A percentile compares a stretch with the other conserved stretches of the same genome.
Evolutionary conservation across 2,797 vertebrate species (phyloP).

Genomic region (Amniataba percoides): DNA sequence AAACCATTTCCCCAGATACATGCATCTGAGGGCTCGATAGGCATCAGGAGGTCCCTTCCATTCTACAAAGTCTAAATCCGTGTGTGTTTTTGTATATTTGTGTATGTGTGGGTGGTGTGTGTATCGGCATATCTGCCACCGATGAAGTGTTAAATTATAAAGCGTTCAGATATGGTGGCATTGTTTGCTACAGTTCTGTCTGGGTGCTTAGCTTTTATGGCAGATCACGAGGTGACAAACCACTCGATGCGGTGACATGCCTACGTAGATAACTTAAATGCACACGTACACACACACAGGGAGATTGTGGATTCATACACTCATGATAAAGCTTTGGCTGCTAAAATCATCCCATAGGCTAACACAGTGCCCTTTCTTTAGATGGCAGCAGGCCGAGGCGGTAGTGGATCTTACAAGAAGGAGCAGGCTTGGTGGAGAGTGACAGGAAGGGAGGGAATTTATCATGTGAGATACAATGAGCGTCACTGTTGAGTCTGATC

Average conservation of each 20-base stretch:
- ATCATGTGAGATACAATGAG: slow-evolving; percentile 51
- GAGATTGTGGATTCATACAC: slow-evolving; percentile 58
- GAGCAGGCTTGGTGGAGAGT: slow-evolving; percentile 41
- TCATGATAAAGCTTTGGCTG: slow-evolving; percentile 61
- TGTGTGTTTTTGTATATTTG: slow-evolving; percentile 42
- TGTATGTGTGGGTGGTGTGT: slow-evolving; percentile 36
- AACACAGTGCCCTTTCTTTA: slow-evolving; percentile 53
- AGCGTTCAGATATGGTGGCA: slow-evolving; percentile 58
- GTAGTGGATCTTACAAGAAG: slow-evolving; percentile 39
- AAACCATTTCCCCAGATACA: slow-evolving; percentile 69
- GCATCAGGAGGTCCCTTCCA: slow-evolving; percentile 60
- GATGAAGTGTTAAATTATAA: slow-evolving; percentile 77
- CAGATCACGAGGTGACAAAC: slow-evolving; percentile 61
- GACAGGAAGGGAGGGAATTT: slow-evolving; percentile 45
- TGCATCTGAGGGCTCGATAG: slow-evolving; percentile 62
- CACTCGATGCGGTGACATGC: slow-evolving; percentile 50
- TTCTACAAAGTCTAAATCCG: slow-evolving; percentile 56
- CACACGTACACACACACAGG: slow-evolving; percentile 4
- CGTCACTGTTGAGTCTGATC: slow-evolving; percentile 65
- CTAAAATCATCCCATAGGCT: slow-evolving; percentile 53
- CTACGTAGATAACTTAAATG: slow-evolving; percentile 55
- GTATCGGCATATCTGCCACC: slow-evolving; percentile 46
- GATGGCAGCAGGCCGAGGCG: slow-evolving; percentile 40
- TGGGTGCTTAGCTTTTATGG: slow-evolving; percentile 66
- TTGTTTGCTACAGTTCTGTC: slow-evolving; percentile 67